A percentile compares a stretch with the other conserved stretches of the same genome.
These are phyloP conservation scores for Horisme vitalbata DNA, from an alignment of 2,888 invertebrate genomes.

Conservation along the genomic window DNA sequence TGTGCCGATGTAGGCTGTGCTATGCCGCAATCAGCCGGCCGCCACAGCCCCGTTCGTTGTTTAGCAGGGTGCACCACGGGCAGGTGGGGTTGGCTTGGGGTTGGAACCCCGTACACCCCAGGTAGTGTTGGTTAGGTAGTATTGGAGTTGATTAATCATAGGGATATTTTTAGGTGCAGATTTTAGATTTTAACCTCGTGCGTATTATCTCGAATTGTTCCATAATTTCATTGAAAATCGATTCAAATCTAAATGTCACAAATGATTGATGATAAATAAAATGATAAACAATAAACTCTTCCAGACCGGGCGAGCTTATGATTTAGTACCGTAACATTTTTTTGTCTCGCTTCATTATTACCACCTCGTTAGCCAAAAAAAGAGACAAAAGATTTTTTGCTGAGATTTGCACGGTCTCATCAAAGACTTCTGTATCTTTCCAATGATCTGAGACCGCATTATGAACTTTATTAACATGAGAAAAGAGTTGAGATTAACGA, in stretches of 20 bases:
- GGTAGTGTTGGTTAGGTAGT: too few relatives aligned
- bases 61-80: too few relatives aligned
- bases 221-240: constrained; percentile 3
- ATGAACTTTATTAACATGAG: constrained; percentile 12
- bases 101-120: too few relatives aligned
- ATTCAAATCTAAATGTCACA: background rate
- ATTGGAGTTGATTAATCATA: too few relatives aligned
- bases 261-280: constrained; percentile 15
- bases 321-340: constrained; percentile 35
- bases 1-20: too few relatives aligned
- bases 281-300: constrained; percentile 19
- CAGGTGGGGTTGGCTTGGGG: too few relatives aligned
- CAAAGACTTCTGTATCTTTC: constrained; percentile 48
- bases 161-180: too few relatives aligned
- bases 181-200: too few relatives aligned
- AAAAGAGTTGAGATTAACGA: constrained; percentile 23
- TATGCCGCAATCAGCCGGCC: too few relatives aligned
- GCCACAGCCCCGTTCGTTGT: too few relatives aligned
- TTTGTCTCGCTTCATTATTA: constrained; percentile 46
- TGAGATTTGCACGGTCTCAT: constrained; percentile 53
- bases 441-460: constrained; percentile 24
- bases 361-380: constrained; percentile 51
- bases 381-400: constrained; percentile 53
- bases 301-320: constrained; percentile 39
- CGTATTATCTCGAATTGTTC: too few relatives aligned